Base-by-base conservation (phyloP, 2,797 vertebrate species). In the Steatocranus sp. region DNA sequence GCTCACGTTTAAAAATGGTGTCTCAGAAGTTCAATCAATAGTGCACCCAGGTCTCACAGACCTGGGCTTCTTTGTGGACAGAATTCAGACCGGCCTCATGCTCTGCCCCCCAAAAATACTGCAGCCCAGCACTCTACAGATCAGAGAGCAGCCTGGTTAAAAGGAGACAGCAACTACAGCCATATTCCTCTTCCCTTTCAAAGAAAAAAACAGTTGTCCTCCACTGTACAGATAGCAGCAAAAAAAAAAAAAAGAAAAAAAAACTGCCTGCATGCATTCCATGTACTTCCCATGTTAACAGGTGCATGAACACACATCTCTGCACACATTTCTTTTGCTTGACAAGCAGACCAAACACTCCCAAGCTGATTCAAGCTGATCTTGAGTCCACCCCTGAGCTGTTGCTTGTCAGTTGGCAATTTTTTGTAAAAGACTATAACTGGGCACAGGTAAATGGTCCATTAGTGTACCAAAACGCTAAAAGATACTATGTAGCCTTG, bases 11-110 rank as follows among this genome's bases (percentile, higher is more conserved):
- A 49, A 83, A 87, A 85, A 90, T 66, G 82, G 89, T 18, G 75
- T 90, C 88, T 91, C 88, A 84, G 76, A 92, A 86, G 87, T 90
- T 89, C 83, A 91, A 94, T 95, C 93, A 87, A 94, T 94, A 91
- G 89, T 78, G 86, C 82, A 88, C 89, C 87, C 88, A 84, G 88
- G 92, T 92, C 88, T 91, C 63, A 10, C 86, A 50, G 89, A 87
- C 79, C 85, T 79, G 77, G 83, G 87, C 85, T 82, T 88, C 91
- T 92, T 90, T 91, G 90, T 91, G 91, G 89, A 89, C 89, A 87
- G 86, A 93, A 92, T 90, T 91, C 89, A 88, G 83, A 85, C 84
- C 43, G 27, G 77, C 83, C 88, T 87, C 79, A 53, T 86, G 63
- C 79, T 90, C 86, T 88, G 70, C 81, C 63, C n/a, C 18, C 75